These are phyloP conservation scores for Crossocerus cetratus DNA, from an alignment of 2,888 invertebrate genomes.

Conservation along the genomic window DNA sequence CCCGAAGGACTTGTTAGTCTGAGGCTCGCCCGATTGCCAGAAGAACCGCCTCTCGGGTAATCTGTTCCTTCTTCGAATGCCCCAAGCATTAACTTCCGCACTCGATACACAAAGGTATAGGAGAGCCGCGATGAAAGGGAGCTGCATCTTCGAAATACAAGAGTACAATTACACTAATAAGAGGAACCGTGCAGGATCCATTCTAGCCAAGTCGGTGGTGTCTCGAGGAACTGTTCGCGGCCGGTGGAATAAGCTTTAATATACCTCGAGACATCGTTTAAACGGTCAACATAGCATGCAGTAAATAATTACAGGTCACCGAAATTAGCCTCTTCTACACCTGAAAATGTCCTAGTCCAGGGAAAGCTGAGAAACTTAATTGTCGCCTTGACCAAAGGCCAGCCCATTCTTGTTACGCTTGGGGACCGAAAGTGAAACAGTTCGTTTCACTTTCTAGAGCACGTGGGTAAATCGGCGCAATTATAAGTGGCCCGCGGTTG, in stretches of 20 bases:
- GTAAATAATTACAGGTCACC: slow-evolving; percentile 14
- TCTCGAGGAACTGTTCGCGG: slow-evolving; percentile 14
- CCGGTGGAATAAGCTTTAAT: slow-evolving; percentile 43
- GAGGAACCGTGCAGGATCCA: not conserved
- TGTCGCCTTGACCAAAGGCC: slow-evolving; percentile 16
- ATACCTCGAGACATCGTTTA: slow-evolving; percentile 42
- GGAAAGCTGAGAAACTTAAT: slow-evolving; percentile 64
- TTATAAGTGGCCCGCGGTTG: not conserved
- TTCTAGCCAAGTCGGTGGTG: not conserved
- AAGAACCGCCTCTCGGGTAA: slow-evolving; percentile 25
- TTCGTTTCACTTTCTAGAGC: slow-evolving; percentile 23
- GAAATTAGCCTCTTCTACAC: not conserved
- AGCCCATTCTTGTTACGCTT: slow-evolving; percentile 36
- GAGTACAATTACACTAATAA: not conserved
- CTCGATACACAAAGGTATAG: slow-evolving; percentile 13
- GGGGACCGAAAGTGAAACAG: not conserved
- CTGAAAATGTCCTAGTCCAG: slow-evolving; percentile 15
- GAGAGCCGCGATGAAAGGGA: slow-evolving; percentile 5
- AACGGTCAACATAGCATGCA: slow-evolving; percentile 52
- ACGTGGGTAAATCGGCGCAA: not conserved
- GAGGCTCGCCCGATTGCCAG: slow-evolving; percentile 38
- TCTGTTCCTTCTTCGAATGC: slow-evolving; percentile 23
- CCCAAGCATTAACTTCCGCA: slow-evolving; percentile 39
- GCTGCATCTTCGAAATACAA: slow-evolving; percentile 10
- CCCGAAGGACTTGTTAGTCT: not conserved